Evolutionary conservation across 2,113 vertebrate species (phyloP), one percentile per base, ranked within the genome.

Genomic region (Gobiocypris rarus): DNA sequence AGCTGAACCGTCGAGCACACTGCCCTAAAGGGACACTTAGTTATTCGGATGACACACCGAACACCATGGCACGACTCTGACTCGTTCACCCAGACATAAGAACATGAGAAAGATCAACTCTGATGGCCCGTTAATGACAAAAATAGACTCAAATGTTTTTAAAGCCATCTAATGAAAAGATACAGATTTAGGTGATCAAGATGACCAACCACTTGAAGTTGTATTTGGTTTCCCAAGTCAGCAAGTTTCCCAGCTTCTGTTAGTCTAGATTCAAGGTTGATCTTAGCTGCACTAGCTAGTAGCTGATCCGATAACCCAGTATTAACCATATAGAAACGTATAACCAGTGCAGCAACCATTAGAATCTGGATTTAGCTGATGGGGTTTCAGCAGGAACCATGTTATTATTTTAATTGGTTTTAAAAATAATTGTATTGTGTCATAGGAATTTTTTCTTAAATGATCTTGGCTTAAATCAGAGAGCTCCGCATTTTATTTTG

Each of bases 1-100:
- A 70, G 80, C 80, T 70, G 65, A 41, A 71, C 59, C 50, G 59
- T 67, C 78, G 7, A n/a, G 48, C 34, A 24, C 48, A 11, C 45
- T 82, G 79, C 79, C 63, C 65, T 82, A n/a, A 38, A 82, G 79
- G 65, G 65, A n/a, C 48, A 70, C 31, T 70, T 54, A 71, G 19
- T 70, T 71, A 70, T 48, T 71, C 63, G 17, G 48, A 82, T 70
- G 80, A 70, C 80, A 82, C 65, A 82, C 11, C 14, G 22, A 38
- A 50, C 24, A 31, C 24, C 59, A 48, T 45, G 63, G 31, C 79
- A 69, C 2, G 61, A 38, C 31, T 54, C 9, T 50, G 34, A 78
- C 43, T 76, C 48, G 7, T 43, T 77, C 45, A 54, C 59, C 31
- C 74, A 77, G 59, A 77, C 61, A 67, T 74, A 45, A 67, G 50